A percentile compares a stretch with the other conserved stretches of the same genome.
These are phyloP conservation scores for Hiodon tergisus DNA, from an alignment of 2,113 vertebrate species.

Conservation along the genomic window DNA sequence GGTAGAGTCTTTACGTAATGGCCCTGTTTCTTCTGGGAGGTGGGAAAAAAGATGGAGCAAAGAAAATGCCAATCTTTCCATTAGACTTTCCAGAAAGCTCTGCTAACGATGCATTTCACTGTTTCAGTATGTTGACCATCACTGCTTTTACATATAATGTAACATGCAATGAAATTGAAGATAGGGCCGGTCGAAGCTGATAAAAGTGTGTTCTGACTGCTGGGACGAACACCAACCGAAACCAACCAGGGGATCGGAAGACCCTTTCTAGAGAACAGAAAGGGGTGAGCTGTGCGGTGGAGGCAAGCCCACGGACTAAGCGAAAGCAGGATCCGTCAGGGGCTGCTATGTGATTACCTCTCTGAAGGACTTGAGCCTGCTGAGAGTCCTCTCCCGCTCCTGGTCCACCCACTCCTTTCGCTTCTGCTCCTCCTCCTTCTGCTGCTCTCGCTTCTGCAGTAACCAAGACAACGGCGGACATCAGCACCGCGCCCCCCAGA, in stretches of 20 bases:
- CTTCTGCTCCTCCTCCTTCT: conserved; percentile 79
- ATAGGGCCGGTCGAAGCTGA: too few relatives aligned
- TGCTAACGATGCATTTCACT: too few relatives aligned
- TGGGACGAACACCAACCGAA: not conserved
- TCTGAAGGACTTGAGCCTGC: conserved; percentile 80
- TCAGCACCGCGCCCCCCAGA: not conserved
- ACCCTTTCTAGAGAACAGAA: not conserved
- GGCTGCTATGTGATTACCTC: conserved; percentile 63
- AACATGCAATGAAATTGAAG: not conserved
- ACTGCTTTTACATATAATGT: not conserved
- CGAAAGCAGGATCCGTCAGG: not conserved
- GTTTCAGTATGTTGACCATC: too few relatives aligned
- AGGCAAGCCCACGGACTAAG: not conserved
- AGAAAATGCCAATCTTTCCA: not conserved
- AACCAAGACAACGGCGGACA: conserved; percentile 31
- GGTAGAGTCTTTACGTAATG: conserved; percentile 63
- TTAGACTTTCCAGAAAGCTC: not conserved
- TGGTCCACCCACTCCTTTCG: conserved; percentile 83
- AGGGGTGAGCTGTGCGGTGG: not conserved
- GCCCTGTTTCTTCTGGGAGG: conserved; percentile 66
- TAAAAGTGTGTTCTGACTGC: not conserved
- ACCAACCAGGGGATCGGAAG: not conserved
- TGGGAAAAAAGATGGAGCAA: conserved; percentile 17
- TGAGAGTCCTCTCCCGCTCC: conserved; percentile 86
- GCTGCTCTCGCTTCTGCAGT: conserved; percentile 82